These are phyloP conservation scores for Acronicta leporina DNA, from an alignment of 2,888 invertebrate species.

Conservation along the genomic window DNA sequence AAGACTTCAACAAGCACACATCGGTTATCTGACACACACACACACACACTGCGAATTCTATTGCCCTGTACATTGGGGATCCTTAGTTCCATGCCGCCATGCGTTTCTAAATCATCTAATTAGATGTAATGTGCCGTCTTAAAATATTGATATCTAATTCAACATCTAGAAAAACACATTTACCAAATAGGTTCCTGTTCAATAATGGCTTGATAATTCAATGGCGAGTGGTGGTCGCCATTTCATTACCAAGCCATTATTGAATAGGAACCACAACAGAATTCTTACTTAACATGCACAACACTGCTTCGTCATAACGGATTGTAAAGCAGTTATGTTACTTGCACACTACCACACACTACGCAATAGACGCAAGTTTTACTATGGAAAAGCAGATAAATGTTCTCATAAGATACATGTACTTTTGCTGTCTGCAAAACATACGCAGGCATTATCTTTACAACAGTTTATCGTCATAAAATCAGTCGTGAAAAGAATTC, in stretches of 20 bases:
- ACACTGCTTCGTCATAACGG: conserved; percentile 44
- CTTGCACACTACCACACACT: conserved; percentile 10
- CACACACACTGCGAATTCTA: too few relatives aligned
- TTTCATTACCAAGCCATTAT: too few relatives aligned
- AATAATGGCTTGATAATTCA: conserved; percentile 25
- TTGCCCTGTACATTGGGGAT: too few relatives aligned
- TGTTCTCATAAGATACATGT: conserved; percentile 1
- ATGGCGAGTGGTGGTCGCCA: too few relatives aligned
- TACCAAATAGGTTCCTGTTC: conserved; percentile 10
- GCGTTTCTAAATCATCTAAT: too few relatives aligned
- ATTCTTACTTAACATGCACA: conserved; percentile 51
- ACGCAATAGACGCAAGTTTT: conserved; percentile 25
- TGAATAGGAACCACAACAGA: conserved; percentile 18
- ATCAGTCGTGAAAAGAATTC: too few relatives aligned
- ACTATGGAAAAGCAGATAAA: conserved; percentile 12
- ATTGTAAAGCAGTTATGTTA: conserved; percentile 28
- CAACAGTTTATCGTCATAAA: too few relatives aligned
- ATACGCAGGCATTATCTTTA: neutral
- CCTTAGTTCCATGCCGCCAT: too few relatives aligned
- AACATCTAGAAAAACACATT: conserved; percentile 1
- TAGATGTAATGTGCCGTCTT: too few relatives aligned
- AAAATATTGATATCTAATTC: too few relatives aligned
- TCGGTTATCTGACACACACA: too few relatives aligned
- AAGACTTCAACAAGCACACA: too few relatives aligned
- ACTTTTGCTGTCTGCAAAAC: conserved; percentile 3